Conservation (phyloP, 2,113 vertebrate species). For the Anolis sagrei region DNA sequence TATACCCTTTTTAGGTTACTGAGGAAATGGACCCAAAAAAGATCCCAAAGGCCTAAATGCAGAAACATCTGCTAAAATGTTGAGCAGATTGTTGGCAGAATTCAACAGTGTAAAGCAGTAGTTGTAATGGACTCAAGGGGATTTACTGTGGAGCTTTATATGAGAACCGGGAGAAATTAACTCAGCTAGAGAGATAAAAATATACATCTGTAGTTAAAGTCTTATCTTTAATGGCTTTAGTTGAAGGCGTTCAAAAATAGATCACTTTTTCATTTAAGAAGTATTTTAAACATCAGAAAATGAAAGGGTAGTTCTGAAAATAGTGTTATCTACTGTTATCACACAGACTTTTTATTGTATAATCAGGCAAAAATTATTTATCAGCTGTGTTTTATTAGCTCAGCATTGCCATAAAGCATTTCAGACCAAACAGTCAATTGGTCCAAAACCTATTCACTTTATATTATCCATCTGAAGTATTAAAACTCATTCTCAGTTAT, state of each 20-base stretch:
- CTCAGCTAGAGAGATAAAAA: constrained; percentile 46
- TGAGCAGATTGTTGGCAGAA: constrained; percentile 75
- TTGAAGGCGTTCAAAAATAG: constrained; percentile 46
- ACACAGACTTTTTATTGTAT: constrained; percentile 30
- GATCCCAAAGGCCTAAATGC: constrained; percentile 71
- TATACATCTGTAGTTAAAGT: constrained; percentile 35
- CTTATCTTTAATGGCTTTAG: constrained; percentile 29
- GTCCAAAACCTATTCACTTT: constrained; percentile 19
- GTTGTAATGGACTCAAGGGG: constrained; percentile 61
- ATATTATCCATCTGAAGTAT: background rate
- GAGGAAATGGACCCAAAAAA: constrained; percentile 55
- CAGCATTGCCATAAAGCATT: background rate
- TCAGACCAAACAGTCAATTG: background rate
- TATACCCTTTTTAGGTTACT: constrained; percentile 68
- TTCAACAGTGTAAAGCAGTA: constrained; percentile 71
- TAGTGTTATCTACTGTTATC: constrained; percentile 23
- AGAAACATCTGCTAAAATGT: constrained; percentile 75
- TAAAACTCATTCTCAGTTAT: fast-evolving
- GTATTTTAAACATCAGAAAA: constrained; percentile 49
- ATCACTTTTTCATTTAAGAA: constrained; percentile 38
- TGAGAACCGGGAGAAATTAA: constrained; percentile 63
- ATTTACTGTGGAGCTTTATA: constrained; percentile 66
- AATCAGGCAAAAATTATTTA: fast-evolving
- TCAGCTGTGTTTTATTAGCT: constrained; percentile 5
- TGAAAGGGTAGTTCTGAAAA: constrained; percentile 2